Evolutionary conservation across 2,888 invertebrate species (phyloP).

Genomic region (Seladonia tumulorum): DNA sequence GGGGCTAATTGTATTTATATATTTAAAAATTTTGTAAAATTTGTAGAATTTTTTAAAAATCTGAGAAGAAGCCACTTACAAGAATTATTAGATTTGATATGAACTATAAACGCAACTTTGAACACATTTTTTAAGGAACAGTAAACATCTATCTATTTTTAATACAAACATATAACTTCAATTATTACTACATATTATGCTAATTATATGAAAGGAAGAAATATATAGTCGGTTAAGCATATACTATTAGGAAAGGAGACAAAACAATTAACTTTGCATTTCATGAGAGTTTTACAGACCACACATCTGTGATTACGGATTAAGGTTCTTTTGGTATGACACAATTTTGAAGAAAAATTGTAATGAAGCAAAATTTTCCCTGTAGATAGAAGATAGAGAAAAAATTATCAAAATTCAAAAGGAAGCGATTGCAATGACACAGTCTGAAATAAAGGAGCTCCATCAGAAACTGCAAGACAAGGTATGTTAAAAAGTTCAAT

Average conservation of each 20-base stretch:
- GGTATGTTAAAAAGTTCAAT: constrained; percentile 69
- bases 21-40: neutral
- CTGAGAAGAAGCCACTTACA: neutral
- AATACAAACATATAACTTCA: neutral
- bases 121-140: neutral
- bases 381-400: constrained; percentile 79
- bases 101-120: neutral
- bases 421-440: constrained; percentile 79
- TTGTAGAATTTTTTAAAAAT: neutral
- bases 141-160: neutral
- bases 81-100: neutral
- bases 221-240: neutral
- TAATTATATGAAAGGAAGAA: neutral
- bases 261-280: neutral
- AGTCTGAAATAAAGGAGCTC: constrained; percentile 78
- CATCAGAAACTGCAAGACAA: constrained; percentile 79
- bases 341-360: neutral
- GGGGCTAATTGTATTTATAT: neutral
- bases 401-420: constrained; percentile 81
- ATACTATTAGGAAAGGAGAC: neutral
- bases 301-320: neutral
- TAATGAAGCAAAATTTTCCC: constrained; percentile 1
- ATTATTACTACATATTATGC: neutral
- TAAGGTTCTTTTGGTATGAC: neutral
- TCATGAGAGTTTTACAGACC: neutral